Base-by-base conservation (phyloP, 2,113 vertebrate species). In the Eolophus roseicapilla region DNA sequence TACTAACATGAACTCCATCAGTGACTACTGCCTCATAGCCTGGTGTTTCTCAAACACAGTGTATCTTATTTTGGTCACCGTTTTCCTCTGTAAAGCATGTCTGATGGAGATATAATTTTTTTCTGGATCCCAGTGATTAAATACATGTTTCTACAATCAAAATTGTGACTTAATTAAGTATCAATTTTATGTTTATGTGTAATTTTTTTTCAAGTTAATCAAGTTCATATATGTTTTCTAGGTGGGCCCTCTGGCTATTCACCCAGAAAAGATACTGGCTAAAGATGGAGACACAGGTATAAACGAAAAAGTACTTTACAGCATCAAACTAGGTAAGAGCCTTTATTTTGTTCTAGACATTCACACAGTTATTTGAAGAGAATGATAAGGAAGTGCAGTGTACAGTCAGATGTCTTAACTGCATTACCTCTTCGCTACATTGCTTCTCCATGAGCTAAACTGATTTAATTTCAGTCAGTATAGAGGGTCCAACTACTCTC, bases 281-380 rank as follows among this genome's bases (percentile, higher is more conserved):
- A 96, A 96, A 95, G 98, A 99, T 80, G 98, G 98, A 71, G 98
- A 99, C 88, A 95, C 2, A 3, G 98, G 98, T 47, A 98, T 99
- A 93, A 98, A 98, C 70, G 59, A 97, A 92, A 55, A 95, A 89
- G 20, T 98, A 11, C 18, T 87, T 52, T 99, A 98, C 96, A 98
- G 89, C 89, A 98, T 98, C 79, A 93, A 91, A 55, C 39, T 28
- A 69, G 97, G 97, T 97, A 92, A 97, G 97, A 76, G 24, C 44
- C 37, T 92, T 76, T 86, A 6, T 81, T 88, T 91, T 75, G n/a
- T 78, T 49, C 37, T 50, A 41, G 39, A 43, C 2, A 3, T 43
- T 82, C 52, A n/a, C 19, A 9, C 4, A 33, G n/a, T 69, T 59
- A 64, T 39, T 71, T 86, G 49, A 43, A 82, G 33, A 37, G 16